Evolutionary conservation across 2,888 invertebrate genomes (phyloP).

Genomic region (Gymnocheta viridis): DNA sequence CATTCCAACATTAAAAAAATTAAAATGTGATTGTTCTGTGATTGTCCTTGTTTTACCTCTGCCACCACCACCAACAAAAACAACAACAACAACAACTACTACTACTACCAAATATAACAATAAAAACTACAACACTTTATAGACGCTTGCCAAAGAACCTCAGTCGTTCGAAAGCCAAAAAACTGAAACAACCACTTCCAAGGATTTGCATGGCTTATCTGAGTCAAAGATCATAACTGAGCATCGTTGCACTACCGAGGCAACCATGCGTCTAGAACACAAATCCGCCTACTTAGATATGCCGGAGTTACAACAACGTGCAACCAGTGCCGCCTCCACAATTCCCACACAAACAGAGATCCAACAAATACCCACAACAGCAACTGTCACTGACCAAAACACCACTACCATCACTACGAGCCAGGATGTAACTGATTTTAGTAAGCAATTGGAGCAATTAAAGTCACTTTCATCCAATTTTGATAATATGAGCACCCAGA

Average conservation of each 20-base stretch:
- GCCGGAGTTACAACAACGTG: constrained; percentile 76
- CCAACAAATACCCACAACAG: constrained; percentile 28
- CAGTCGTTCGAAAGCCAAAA: constrained; percentile 78
- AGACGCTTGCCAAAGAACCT: constrained; percentile 77
- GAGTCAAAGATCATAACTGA: constrained; percentile 82
- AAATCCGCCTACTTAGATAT: constrained; percentile 80
- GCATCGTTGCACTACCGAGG: constrained; percentile 82
- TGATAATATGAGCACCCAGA: constrained; percentile 71
- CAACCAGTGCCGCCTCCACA: constrained; percentile 70
- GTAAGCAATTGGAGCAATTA: constrained; percentile 53
- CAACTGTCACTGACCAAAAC: constrained; percentile 43
- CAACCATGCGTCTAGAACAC: constrained; percentile 82
- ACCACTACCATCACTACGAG: constrained; percentile 40
- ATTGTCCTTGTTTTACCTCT: constrained; percentile 55
- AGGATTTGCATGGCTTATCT: constrained; percentile 80
- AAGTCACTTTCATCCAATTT: constrained; percentile 72
- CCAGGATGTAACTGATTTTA: constrained; percentile 75
- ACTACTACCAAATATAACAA: constrained; percentile 29
- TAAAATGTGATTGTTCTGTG: constrained; percentile 65
- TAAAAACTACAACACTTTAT: constrained; percentile 38
- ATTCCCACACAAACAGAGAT: constrained; percentile 53
- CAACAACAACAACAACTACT: constrained; percentile 27
- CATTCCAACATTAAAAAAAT: constrained; percentile 20
- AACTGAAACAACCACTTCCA: constrained; percentile 76
- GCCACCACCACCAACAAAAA: constrained; percentile 10